Base-by-base conservation (phyloP, 2,888 invertebrate genomes). In the Carpatolechia fugitivella region DNA sequence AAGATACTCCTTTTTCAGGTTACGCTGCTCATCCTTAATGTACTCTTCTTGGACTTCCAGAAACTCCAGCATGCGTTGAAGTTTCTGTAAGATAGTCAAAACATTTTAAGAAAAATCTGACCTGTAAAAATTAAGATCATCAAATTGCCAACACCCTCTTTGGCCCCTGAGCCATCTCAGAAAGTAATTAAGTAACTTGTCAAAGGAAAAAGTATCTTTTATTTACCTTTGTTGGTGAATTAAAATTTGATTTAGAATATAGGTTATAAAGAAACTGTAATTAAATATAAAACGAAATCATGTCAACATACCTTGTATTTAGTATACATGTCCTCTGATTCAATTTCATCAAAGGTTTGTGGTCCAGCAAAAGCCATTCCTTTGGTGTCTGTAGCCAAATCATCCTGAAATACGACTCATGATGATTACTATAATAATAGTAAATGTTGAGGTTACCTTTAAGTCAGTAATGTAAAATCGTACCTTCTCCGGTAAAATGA, bases 1-100 rank as follows among this genome's bases (percentile, higher is more conserved):
- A 1, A 99, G 91, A 83, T 99, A 98, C 82, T 99, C 99, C 72
- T 99, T 99, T 80, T 99, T 99, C 54, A 99, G 90, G 84, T 99
- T 99, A 55, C 99, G 94, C 80, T 99, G 99, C 87, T 99, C 99
- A 92, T 99, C 98, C 86, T 99, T 99, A 54, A 99, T 99, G 80
- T 99, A 99, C 73, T 99, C 99, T 80, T 99, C 99, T 91, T 99
- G 99, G 0, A 99, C 99, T 82, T 98, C 97, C 8, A 99, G 90
- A 81, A 99, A 99, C 82, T 99, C 99, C 20, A 99, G 85, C 90
- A 98, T 98, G 63, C 97, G 94, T 87, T 98, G 98, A 14, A 99
- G 91, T 93, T 98, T 99, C 96, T 98, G 76, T 10, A 11, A 24
- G 24, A 24, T 6, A n/a, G n/a, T n/a, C n/a, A n/a, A 24, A 24